Conservation (phyloP, 2,113 vertebrate species). For the Chroicocephalus ridibundus region DNA sequence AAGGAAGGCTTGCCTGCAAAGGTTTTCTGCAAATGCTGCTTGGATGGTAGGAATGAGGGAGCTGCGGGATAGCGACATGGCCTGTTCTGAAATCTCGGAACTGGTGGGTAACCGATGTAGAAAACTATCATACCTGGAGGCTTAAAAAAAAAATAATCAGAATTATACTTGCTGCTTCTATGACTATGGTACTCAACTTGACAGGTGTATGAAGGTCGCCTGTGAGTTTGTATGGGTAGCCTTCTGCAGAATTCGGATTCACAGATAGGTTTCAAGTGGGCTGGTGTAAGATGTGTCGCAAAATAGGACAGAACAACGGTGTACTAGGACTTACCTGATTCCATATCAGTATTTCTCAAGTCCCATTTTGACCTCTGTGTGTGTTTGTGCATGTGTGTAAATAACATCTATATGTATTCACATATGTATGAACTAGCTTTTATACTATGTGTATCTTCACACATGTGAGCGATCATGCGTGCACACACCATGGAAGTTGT, state of each 20-base stretch:
- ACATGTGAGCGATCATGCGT: fast-evolving
- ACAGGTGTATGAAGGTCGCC: background rate
- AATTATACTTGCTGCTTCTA: background rate
- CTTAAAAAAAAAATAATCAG: background rate
- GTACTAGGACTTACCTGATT: background rate
- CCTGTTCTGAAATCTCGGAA: background rate
- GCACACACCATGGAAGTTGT: background rate
- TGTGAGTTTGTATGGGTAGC: background rate
- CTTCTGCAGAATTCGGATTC: background rate
- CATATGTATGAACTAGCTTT: background rate
- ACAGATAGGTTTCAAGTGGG: background rate
- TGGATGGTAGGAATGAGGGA: background rate
- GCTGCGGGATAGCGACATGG: background rate
- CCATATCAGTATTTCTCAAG: background rate
- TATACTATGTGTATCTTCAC: background rate
- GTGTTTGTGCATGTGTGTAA: background rate
- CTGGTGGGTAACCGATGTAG: background rate
- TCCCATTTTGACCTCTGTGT: background rate
- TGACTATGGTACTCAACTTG: background rate
- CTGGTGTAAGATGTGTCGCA: background rate
- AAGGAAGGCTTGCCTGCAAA: background rate
- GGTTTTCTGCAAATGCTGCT: background rate
- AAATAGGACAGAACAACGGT: background rate
- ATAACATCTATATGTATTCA: background rate
- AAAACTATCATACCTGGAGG: background rate